A percentile compares a stretch with the other conserved stretches of the same genome.
Evolutionary conservation across 2,888 invertebrate species (phyloP).

Genomic region (Amphipoea lucens): DNA sequence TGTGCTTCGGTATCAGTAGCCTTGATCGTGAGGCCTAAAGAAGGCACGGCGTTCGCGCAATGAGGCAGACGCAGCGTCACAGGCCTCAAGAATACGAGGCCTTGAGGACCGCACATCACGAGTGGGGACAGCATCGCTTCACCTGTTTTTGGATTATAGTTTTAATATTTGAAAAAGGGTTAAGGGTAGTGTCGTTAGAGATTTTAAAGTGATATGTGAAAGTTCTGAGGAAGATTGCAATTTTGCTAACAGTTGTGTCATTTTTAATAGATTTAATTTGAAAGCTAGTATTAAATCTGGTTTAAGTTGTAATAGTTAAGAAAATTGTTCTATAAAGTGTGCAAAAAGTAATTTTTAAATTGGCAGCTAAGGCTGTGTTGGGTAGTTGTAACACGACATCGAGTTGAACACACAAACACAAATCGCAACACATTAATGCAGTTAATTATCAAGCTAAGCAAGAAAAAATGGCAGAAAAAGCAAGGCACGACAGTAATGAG

Average conservation of each 20-base stretch:
- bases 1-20: conserved; percentile 96
- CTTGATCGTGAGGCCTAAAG: conserved; percentile 94
- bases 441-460: conserved; percentile 78
- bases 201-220: conserved; percentile 43
- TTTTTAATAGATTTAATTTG: conserved; percentile 29
- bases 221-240: conserved; percentile 8
- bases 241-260: conserved; percentile 26
- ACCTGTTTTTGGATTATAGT: conserved; percentile 89
- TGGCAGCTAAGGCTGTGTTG: conserved; percentile 48
- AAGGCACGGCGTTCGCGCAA: conserved; percentile 94
- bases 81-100: conserved; percentile 96
- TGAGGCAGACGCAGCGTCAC: conserved; percentile 98
- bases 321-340: conserved; percentile 24
- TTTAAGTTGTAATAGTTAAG: background rate
- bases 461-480: conserved; percentile 57
- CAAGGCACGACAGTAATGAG: conserved; percentile 35
- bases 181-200: conserved; percentile 23
- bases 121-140: conserved; percentile 98
- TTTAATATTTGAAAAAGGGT: conserved; percentile 38
- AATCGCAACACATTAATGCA: conserved; percentile 86
- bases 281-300: conserved; percentile 26
- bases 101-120: conserved; percentile 99
- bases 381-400: conserved; percentile 62
- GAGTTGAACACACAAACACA: conserved; percentile 88
- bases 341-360: conserved; percentile 42